Evolutionary conservation across 2,797 vertebrate genomes (phyloP).

Genomic region (Centropyge bicolor): DNA sequence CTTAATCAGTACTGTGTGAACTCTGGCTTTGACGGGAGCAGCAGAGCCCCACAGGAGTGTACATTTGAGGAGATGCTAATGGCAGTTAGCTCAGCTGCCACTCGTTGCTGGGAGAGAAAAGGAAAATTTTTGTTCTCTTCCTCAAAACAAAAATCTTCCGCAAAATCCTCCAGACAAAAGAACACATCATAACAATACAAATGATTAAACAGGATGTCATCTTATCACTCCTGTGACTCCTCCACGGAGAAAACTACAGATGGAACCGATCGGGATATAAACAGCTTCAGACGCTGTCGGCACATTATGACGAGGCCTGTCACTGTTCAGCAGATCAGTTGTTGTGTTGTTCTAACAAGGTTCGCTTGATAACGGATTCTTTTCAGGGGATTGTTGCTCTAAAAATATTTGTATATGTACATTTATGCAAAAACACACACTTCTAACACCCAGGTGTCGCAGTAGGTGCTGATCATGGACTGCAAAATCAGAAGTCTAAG

Average conservation of each 20-base stretch:
- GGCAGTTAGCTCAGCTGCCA: conserved; percentile 31
- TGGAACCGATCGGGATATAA: conserved; percentile 4
- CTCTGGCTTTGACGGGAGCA: not conserved
- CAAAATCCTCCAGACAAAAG: conserved; percentile 28
- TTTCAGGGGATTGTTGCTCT: not conserved
- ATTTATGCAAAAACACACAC: not conserved
- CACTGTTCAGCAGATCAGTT: conserved; percentile 4
- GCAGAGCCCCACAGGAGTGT: conserved; percentile 17
- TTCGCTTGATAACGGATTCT: not conserved
- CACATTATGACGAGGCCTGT: not conserved
- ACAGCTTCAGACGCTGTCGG: not conserved
- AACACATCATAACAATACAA: conserved; percentile 25
- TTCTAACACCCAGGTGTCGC: too few relatives aligned
- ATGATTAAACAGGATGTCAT: conserved; percentile 19
- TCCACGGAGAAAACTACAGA: conserved; percentile 12
- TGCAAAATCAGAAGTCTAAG: not conserved
- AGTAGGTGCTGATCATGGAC: not conserved
- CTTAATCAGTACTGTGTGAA: too few relatives aligned
- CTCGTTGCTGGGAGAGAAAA: conserved; percentile 22
- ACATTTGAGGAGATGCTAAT: conserved; percentile 29
- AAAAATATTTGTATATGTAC: not conserved
- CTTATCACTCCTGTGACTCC: not conserved
- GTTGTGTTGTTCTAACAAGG: conserved; percentile 1
- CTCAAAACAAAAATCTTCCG: conserved; percentile 6
- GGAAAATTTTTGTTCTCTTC: conserved; percentile 14